Percentiles rank a stretch among this genome's conserved stretches.
These are phyloP conservation scores for Hyles vespertilio DNA, from an alignment of 1,140 invertebrate species.

Conservation along the genomic window DNA sequence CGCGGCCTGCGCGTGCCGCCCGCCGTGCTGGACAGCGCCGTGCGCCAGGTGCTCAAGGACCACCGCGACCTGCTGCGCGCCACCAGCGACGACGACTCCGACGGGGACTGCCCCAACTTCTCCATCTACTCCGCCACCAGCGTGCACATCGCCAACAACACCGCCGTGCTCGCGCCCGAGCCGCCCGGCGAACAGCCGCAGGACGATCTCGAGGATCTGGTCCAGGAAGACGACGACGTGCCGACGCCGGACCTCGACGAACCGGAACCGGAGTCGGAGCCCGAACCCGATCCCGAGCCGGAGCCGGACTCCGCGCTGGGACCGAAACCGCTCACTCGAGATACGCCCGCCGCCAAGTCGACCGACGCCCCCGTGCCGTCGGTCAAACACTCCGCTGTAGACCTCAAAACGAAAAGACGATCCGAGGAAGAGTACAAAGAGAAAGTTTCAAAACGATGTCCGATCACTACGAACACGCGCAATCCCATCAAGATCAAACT, in stretches of 20 bases:
- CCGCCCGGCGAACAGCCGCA: constrained; percentile 15
- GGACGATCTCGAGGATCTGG: constrained; percentile 54
- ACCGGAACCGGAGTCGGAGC: constrained; percentile 1
- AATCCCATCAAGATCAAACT: constrained; percentile 72
- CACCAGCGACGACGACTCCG: constrained; percentile 75
- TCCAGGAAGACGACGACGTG: constrained; percentile 67
- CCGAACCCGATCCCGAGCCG: background rate
- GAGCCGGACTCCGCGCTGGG: no score
- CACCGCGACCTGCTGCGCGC: constrained; percentile 44
- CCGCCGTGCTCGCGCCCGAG: constrained; percentile 25
- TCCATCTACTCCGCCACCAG: constrained; percentile 88
- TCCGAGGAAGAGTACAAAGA: constrained; percentile 58
- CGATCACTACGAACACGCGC: constrained; percentile 57
- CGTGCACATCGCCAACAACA: constrained; percentile 82
- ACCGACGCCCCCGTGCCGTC: background rate
- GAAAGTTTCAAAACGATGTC: constrained; percentile 60
- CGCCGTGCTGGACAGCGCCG: constrained; percentile 52
- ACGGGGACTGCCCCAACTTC: constrained; percentile 88
- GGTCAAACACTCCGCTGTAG: constrained; percentile 1
- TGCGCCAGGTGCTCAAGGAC: constrained; percentile 58
- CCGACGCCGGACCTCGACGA: constrained; percentile 8
- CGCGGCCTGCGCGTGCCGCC: constrained; percentile 41
- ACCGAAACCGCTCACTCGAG: no score
- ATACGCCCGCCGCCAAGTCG: background rate
- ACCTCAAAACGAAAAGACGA: constrained; percentile 31